phyloP scores from a whole-genome alignment of 2,888 invertebrate species.

The Agrotis ipsilon region DNA sequence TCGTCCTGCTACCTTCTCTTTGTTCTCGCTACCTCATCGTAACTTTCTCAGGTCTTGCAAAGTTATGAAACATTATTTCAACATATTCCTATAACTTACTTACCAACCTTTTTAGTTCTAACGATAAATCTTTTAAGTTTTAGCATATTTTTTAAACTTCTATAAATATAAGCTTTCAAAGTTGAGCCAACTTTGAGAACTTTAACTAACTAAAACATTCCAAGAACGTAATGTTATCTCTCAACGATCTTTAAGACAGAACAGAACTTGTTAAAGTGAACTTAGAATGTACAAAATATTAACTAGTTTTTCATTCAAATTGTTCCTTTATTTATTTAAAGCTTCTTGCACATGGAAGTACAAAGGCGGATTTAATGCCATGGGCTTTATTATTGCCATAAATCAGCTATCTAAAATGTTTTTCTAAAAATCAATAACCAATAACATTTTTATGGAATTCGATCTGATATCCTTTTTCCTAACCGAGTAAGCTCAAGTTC shows the following conservation, averaged over 20 bases:
- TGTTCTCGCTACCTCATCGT: not conserved
- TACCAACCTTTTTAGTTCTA: not conserved
- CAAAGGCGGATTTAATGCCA: too few species aligned
- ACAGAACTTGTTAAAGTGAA: slow-evolving; percentile 9
- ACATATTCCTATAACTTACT: not conserved
- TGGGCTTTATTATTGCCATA: too few species aligned
- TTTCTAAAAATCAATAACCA: not conserved
- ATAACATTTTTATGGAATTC: not conserved
- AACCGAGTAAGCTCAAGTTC: not conserved
- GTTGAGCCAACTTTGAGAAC: slow-evolving; percentile 40
- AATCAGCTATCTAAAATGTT: not conserved
- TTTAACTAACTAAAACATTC: slow-evolving; percentile 21
- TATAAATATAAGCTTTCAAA: slow-evolving; percentile 1
- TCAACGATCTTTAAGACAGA: slow-evolving; percentile 30
- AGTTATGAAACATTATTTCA: not conserved
- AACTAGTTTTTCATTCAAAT: slow-evolving; percentile 10
- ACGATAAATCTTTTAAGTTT: slow-evolving; percentile 30
- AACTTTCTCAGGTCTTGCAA: not conserved
- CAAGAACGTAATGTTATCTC: slow-evolving; percentile 42
- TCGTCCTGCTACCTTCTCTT: not conserved
- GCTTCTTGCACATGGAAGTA: too few species aligned
- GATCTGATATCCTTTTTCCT: not conserved
- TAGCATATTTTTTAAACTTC: slow-evolving; percentile 33
- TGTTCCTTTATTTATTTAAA: too few species aligned
- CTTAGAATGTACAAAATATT: slow-evolving; percentile 26